Percentiles rank a stretch among this genome's conserved stretches.
Evolutionary conservation across 2,797 vertebrate species (phyloP).

Genomic region (Cuculus canorus): DNA sequence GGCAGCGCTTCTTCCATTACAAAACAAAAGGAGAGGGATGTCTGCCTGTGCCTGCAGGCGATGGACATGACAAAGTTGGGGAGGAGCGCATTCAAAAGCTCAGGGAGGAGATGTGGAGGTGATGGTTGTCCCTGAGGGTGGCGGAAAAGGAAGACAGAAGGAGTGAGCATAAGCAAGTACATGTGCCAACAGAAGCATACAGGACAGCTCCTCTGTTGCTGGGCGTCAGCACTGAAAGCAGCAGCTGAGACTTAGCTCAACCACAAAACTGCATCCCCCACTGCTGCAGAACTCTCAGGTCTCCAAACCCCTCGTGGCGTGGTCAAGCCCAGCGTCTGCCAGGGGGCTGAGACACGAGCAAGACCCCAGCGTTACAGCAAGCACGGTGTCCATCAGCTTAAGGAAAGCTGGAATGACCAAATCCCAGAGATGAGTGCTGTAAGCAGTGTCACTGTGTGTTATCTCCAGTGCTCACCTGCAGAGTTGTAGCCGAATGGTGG

Average conservation of each 20-base stretch:
- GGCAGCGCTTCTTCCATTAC: neutral
- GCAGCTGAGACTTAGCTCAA: neutral
- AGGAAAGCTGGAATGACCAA: neutral
- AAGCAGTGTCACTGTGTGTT: neutral
- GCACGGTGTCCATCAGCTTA: rapidly evolving
- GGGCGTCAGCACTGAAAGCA: neutral
- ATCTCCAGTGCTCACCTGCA: conserved; percentile 53
- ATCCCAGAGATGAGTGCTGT: neutral
- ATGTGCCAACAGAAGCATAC: neutral
- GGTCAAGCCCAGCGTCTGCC: neutral
- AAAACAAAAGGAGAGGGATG: neutral
- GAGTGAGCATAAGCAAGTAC: neutral
- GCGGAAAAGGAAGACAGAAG: neutral
- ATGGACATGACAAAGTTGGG: neutral
- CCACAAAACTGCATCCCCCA: neutral
- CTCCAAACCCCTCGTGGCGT: neutral
- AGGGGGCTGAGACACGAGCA: neutral
- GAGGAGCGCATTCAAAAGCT: neutral
- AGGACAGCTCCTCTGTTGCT: neutral
- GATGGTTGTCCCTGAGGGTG: neutral
- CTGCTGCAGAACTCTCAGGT: neutral
- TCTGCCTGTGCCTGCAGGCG: neutral
- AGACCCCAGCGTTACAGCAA: neutral
- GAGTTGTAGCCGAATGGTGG: conserved; percentile 76
- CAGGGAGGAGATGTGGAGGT: neutral